These are phyloP conservation scores for Cottoperca gobio DNA, from an alignment of 2,797 vertebrate genomes.

Conservation along the genomic window DNA sequence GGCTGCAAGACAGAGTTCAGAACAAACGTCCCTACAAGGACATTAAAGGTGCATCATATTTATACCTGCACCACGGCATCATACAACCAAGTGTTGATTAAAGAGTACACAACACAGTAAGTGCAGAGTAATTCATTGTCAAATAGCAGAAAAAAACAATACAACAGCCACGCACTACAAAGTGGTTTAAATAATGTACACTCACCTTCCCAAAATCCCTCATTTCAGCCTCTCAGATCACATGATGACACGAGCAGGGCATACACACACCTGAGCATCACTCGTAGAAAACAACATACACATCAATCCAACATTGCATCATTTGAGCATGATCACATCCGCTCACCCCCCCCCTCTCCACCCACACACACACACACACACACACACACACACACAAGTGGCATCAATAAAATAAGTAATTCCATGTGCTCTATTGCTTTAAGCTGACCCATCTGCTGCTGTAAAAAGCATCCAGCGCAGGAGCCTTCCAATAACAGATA, in stretches of 20 bases:
- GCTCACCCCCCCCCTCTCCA: too few relatives aligned
- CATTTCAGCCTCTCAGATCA: slow-evolving; percentile 15
- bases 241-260: slow-evolving; percentile 26
- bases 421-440: slow-evolving; percentile 51
- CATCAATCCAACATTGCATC: too few relatives aligned
- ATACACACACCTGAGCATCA: slow-evolving; percentile 27
- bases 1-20: too few relatives aligned
- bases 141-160: slow-evolving; percentile 71
- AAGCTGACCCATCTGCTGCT: slow-evolving; percentile 27
- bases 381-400: slow-evolving; percentile 1
- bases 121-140: slow-evolving; percentile 81
- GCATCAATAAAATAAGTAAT: slow-evolving; percentile 36
- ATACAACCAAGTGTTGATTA: not conserved
- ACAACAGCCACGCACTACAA: slow-evolving; percentile 56
- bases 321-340: too few relatives aligned
- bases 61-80: too few relatives aligned
- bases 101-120: slow-evolving; percentile 43
- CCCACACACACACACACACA: not conserved
- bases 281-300: slow-evolving; percentile 18
- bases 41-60: too few relatives aligned
- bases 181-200: slow-evolving; percentile 73
- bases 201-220: slow-evolving; percentile 46
- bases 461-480: slow-evolving; percentile 38
- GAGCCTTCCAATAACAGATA: slow-evolving; percentile 23
- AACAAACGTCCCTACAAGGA: too few relatives aligned